Evolutionary conservation across 1,140 invertebrate species (phyloP), one percentile per base, ranked within the genome.

Genomic region (Bombus picipes): DNA sequence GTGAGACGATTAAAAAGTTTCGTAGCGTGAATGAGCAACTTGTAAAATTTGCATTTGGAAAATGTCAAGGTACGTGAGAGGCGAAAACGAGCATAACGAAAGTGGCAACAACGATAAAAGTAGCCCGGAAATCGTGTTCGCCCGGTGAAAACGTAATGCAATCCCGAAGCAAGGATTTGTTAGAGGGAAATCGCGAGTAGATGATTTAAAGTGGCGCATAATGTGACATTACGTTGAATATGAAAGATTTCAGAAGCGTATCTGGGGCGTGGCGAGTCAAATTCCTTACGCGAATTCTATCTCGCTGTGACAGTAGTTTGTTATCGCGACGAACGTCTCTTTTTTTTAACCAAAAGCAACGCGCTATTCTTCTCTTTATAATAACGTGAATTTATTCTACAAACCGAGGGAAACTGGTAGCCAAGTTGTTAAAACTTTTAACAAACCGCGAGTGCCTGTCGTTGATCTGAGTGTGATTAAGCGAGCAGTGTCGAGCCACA

Each of bases 1-100:
- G 39, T 43, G 1, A 4, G 13, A n/a, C 43, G 59, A 32, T 68
- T 43, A 68, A 47, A 39, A 68, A 68, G 25, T 68, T 68, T 28
- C 39, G 1, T 10, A 34, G 25, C 28, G 68, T 18, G n/a, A 59
- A 41, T 53, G 13, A 41, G 22, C 37, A 66, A 39, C 59, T 68
- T 62, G 18, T 39, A 22, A 53, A 68, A 68, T 83, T 83, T 77
- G 62, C 34, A 39, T 76, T 53, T 28, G 37, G 37, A 28, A 77
- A 66, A 41, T 12, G 41, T 77, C 43, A 13, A 68, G 80, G 32
- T 3, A 53, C 43, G 73, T 25, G 74, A 57, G 25, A 37, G 37
- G 39, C 5, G 39, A 25, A 39, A 59, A 34, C 47, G 25, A 25
- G 15, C 57, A 43, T 18, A 53, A 82, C 43, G 81, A 76, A 83